phyloP scores from a whole-genome alignment of 2,113 vertebrate genomes.

The Megaceryle torquata region DNA sequence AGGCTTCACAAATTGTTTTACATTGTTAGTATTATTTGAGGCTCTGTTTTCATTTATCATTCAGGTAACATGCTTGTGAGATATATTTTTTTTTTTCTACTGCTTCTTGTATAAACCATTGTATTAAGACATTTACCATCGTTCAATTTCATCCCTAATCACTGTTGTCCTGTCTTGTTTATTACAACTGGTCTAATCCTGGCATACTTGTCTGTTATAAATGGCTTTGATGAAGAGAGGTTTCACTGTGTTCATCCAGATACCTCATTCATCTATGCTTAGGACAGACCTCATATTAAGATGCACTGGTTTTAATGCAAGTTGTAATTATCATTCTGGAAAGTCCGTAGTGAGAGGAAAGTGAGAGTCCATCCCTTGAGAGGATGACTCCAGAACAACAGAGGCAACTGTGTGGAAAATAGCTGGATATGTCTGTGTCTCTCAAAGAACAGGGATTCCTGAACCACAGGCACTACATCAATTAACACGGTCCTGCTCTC shows the following conservation, averaged over 20 bases:
- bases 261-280: not conserved
- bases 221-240: not conserved
- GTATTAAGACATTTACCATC: not conserved
- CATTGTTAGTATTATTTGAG: constrained; percentile 54
- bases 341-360: not conserved
- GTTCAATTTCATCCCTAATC: not conserved
- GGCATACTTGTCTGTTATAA: not conserved
- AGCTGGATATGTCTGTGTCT: not conserved
- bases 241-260: not conserved
- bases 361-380: not conserved
- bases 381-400: not conserved
- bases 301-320: not conserved
- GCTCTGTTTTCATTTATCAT: constrained; percentile 32
- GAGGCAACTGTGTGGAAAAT: not conserved
- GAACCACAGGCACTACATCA: not conserved
- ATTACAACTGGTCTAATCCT: not conserved
- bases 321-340: not conserved
- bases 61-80: constrained; percentile 39
- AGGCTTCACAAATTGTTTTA: constrained; percentile 59
- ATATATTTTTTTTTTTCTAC: not conserved
- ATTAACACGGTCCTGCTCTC: not conserved
- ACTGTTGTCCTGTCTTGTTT: not conserved
- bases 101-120: not conserved
- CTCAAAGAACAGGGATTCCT: not conserved
- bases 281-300: not conserved